phyloP scores from a whole-genome alignment of 2,888 invertebrate species.

The Papilio protenor region DNA sequence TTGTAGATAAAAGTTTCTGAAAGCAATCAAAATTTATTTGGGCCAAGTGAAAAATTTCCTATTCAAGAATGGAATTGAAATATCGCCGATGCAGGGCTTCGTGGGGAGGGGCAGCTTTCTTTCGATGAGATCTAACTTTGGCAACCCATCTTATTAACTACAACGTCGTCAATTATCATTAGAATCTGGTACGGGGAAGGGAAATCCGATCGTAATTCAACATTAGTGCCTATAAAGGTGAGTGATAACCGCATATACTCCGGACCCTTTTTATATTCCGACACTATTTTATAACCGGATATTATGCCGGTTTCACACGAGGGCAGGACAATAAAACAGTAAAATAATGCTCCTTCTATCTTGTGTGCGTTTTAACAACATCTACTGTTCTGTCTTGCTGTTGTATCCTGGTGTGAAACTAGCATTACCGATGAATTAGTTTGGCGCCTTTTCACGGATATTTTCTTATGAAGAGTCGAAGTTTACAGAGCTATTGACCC shows the following conservation, averaged over 20 bases:
- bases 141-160: constrained; percentile 77
- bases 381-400: not conserved
- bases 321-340: not conserved
- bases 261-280: constrained; percentile 60
- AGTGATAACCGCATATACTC: constrained; percentile 72
- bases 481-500: constrained; percentile 42
- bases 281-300: constrained; percentile 61
- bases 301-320: constrained; percentile 45
- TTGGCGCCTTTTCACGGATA: constrained; percentile 35
- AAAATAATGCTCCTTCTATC: not conserved
- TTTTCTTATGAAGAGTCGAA: constrained; percentile 37
- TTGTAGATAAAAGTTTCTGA: constrained; percentile 53
- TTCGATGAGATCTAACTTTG: constrained; percentile 70
- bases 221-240: constrained; percentile 81
- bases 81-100: constrained; percentile 50
- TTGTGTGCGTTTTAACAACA: not conserved
- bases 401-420: not conserved
- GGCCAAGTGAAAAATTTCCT: constrained; percentile 51
- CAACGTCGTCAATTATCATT: constrained; percentile 77
- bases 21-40: constrained; percentile 58
- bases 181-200: constrained; percentile 65
- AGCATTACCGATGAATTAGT: constrained; percentile 55
- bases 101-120: constrained; percentile 49
- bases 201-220: constrained; percentile 72
- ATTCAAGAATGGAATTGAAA: constrained; percentile 55